Percentiles rank a stretch among this genome's conserved stretches.
Conservation (phyloP, 1,140 invertebrate genomes). For the Halotydeus destructor region DNA sequence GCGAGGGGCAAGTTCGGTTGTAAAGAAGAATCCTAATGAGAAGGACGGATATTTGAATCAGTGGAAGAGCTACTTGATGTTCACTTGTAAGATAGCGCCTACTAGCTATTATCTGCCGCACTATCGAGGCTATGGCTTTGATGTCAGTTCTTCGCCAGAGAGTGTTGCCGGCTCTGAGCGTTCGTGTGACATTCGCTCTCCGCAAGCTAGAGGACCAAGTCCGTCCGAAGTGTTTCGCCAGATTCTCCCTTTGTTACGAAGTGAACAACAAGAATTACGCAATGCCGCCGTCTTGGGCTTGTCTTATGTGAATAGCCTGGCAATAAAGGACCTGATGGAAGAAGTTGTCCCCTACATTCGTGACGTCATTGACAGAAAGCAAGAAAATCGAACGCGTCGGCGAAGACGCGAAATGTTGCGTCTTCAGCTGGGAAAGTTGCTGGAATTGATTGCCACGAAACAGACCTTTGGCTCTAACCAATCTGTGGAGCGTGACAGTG, state of each 20-base stretch:
- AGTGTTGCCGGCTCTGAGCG: conserved; percentile 56
- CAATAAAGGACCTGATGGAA: conserved; percentile 73
- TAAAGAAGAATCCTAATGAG: conserved; percentile 69
- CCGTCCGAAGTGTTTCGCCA: conserved; percentile 73
- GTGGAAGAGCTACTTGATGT: conserved; percentile 88
- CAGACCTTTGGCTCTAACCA: conserved; percentile 72
- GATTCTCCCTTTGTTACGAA: conserved; percentile 58
- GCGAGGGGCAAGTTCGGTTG: conserved; percentile 25
- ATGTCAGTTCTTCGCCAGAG: conserved; percentile 58
- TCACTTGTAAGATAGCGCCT: conserved; percentile 78
- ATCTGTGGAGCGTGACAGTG: conserved; percentile 57
- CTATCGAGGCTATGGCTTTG: too few relatives aligned
- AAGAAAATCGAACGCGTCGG: conserved; percentile 79
- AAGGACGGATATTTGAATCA: conserved; percentile 74
- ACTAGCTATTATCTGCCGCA: conserved; percentile 74
- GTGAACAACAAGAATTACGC: conserved; percentile 73
- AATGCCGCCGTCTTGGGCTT: conserved; percentile 79
- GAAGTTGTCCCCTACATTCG: conserved; percentile 72
- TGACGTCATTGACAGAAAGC: conserved; percentile 90
- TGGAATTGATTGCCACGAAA: conserved; percentile 76
- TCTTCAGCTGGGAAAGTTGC: conserved; percentile 64
- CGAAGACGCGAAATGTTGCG: conserved; percentile 74
- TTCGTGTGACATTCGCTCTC: conserved; percentile 30
- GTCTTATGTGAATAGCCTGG: conserved; percentile 47
- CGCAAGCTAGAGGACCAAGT: conserved; percentile 31